Evolutionary conservation across 2,113 vertebrate genomes (phyloP), one percentile per base, ranked within the genome.

Genomic region (Cricetomys ansorgei): DNA sequence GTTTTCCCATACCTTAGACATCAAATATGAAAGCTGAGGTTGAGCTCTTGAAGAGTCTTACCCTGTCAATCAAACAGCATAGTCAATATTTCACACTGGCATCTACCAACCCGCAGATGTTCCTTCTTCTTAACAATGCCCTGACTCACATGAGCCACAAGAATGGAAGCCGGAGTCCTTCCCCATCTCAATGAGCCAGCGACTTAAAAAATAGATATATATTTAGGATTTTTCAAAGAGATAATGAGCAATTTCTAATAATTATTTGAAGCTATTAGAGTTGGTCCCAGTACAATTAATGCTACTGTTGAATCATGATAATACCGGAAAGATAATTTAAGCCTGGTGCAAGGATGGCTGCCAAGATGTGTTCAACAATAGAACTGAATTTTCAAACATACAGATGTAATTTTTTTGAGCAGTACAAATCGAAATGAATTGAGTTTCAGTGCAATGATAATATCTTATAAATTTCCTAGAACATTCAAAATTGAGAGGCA

Each of bases 151-250:
- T 76, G 85, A 95, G 81, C 43, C 29, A 90, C 48, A 10, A 90
- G 69, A 94, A 94, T 75, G 72, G 73, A 91, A 95, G 40, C 79
- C 81, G 88, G 12, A 69, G 65, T 94, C n/a, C 37, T 80, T 94
- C 72, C 90, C 80, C 67, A 15, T 34, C 55, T 79, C 64, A 12
- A 34, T 67, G 72, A 95, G 62, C 88, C 96, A 92, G 48, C 40
- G 50, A 94, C 94, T 96, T 96, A 91, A 94, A 97, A 96, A 97
- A 65, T 88, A 95, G 70, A 89, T 97, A 67, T 73, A 93, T 97
- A 97, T 96, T 96, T 97, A 96, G 97, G 94, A 34, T 92, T 97
- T 97, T 94, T 95, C 92, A 94, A 97, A 86, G 91, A 92, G 92
- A 96, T 90, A 97, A 97, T 95, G 91, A 97, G 93, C 96, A 77